These are phyloP conservation scores for Neolamprologus sp. DNA, from an alignment of 2,113 vertebrate genomes.

Conservation along the genomic window DNA sequence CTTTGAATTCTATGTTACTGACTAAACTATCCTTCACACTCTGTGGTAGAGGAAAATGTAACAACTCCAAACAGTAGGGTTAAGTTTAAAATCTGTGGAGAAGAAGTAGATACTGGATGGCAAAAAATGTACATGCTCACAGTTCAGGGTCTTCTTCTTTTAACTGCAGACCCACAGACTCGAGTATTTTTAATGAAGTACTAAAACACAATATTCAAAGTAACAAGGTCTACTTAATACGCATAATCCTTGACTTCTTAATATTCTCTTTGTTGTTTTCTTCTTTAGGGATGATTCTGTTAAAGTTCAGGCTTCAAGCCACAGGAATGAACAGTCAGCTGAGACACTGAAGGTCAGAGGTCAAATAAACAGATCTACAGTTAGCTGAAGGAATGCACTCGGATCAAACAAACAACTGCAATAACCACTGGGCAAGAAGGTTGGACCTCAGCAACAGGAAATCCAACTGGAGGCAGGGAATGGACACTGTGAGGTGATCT, in stretches of 20 bases:
- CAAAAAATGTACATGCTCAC: not conserved
- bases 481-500: not conserved
- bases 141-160: not conserved
- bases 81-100: not conserved
- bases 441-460: not conserved
- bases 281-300: not conserved
- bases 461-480: not conserved
- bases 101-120: not conserved
- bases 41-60: not conserved
- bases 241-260: not conserved
- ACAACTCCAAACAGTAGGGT: not conserved
- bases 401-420: not conserved
- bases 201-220: not conserved
- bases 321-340: not conserved
- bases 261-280: not conserved
- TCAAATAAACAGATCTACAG: not conserved
- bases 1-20: not conserved
- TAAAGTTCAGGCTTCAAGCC: not conserved
- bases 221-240: not conserved
- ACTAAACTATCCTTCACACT: not conserved
- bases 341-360: not conserved
- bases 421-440: not conserved
- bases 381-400: not conserved
- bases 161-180: accelerated
- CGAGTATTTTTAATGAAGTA: not conserved